These are phyloP conservation scores for Melanocharis versteri DNA, from an alignment of 2,113 vertebrate species.

Conservation along the genomic window DNA sequence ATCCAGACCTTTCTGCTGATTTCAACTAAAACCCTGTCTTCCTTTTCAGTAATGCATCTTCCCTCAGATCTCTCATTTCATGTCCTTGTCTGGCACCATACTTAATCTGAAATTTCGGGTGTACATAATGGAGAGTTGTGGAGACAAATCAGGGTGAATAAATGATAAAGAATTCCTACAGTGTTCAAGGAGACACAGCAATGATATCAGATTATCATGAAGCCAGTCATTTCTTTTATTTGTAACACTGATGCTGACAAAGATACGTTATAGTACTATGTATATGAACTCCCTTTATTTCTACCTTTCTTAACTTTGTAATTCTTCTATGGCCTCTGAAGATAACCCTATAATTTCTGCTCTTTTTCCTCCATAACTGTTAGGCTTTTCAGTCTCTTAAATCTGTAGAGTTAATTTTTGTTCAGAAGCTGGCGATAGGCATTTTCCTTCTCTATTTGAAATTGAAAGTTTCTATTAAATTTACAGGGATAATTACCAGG, in stretches of 20 bases:
- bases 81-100: not conserved
- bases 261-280: not conserved
- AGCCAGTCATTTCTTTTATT: not conserved
- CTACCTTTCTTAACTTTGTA: not conserved
- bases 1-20: not conserved
- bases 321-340: not conserved
- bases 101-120: not conserved
- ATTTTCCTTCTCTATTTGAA: not conserved
- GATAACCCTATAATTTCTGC: not conserved
- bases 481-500: not conserved
- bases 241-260: not conserved
- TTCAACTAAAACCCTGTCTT: not conserved
- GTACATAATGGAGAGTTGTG: not conserved
- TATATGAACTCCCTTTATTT: not conserved
- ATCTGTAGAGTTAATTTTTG: not conserved
- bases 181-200: not conserved
- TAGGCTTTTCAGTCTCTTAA: not conserved
- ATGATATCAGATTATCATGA: not conserved
- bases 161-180: not conserved
- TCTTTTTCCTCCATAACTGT: not conserved
- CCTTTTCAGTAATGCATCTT: not conserved
- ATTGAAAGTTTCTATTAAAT: not conserved
- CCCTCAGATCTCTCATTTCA: not conserved
- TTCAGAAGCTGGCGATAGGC: not conserved
- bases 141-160: not conserved